Evolutionary conservation across 2,888 invertebrate species (phyloP), one percentile per base, ranked within the genome.

Genomic region (Philopedon plagiatum): DNA sequence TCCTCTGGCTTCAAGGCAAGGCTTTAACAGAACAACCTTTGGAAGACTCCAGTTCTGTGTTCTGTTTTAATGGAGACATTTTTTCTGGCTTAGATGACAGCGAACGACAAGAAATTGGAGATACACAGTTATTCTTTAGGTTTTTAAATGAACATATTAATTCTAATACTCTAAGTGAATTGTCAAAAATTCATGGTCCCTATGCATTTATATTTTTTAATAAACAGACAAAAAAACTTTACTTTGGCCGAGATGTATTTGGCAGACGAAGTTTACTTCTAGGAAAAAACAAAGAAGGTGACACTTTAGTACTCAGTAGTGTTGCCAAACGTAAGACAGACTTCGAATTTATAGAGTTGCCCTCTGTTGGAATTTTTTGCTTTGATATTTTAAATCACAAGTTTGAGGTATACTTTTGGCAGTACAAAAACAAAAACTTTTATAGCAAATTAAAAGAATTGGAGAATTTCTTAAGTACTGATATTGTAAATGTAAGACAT

Each of bases 51-150:
- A 87, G 88, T 21, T 91, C 93, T 75, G 82, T 92, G 63, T 86
- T 98, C 65, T 84, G 96, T 19, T 96, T 93, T 88, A 98, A 98
- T 87, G 98, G 97, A 26, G 97, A 98, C 86, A 89, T 96, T 76
- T 97, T 93, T 86, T 90, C 87, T 39, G 78, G 80, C 26, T 78
- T 81, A 29, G 58, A 78, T 39, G 75, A 87, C 77, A 82, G 86
- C 29, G 78, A 83, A 46, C 74, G 72, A 56, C 39, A 82, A 15
- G 76, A 60, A 37, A 72, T 78, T 57, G 81, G 90, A 74, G 92
- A 92, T 80, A 90, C 91, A 0, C 78, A 84, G 76, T 81, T 86
- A 75, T 85, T 92, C 69, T 85, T 88, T 79, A 78, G 86, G 1
- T 83, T 79, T 70, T 67, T 89, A 60, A 78, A 80, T 71, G 71